Evolutionary conservation across 2,888 invertebrate species (phyloP).

Genomic region (Nysson spinosus): DNA sequence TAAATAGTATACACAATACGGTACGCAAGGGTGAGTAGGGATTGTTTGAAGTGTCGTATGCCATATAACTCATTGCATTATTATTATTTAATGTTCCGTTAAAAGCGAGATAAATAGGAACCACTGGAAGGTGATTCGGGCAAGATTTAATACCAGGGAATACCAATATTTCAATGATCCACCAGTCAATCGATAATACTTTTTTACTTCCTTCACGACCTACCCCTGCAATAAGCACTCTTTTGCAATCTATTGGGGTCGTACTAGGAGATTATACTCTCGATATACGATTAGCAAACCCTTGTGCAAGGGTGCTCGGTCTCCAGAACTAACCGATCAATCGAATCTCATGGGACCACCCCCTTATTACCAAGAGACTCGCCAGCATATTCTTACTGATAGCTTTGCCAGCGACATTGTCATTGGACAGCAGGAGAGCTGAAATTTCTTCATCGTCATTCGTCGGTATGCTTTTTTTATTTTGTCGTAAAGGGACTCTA

Average conservation of each 20-base stretch:
- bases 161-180: not conserved
- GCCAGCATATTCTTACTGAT: slow-evolving; percentile 34
- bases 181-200: slow-evolving; percentile 23
- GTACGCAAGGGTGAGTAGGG: too few species aligned
- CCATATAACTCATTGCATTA: too few species aligned
- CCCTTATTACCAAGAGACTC: slow-evolving; percentile 36
- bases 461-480: not conserved
- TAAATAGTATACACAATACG: too few species aligned
- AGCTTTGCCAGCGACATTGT: slow-evolving; percentile 23
- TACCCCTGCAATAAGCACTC: slow-evolving; percentile 3
- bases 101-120: too few species aligned
- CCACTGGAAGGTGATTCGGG: too few species aligned
- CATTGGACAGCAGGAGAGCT: not conserved
- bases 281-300: slow-evolving; percentile 48
- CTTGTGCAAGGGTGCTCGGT: slow-evolving; percentile 42
- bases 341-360: slow-evolving; percentile 48
- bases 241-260: slow-evolving; percentile 9
- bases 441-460: slow-evolving; percentile 24
- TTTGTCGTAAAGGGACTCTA: slow-evolving; percentile 10
- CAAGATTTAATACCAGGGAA: too few species aligned
- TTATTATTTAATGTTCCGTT: too few species aligned
- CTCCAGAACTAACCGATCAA: slow-evolving; percentile 50
- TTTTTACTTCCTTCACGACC: slow-evolving; percentile 5
- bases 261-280: slow-evolving; percentile 36
- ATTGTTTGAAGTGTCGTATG: too few species aligned